A percentile compares a stretch with the other conserved stretches of the same genome.
phyloP scores from a whole-genome alignment of 2,113 vertebrate species.

The Cairina moschata region DNA sequence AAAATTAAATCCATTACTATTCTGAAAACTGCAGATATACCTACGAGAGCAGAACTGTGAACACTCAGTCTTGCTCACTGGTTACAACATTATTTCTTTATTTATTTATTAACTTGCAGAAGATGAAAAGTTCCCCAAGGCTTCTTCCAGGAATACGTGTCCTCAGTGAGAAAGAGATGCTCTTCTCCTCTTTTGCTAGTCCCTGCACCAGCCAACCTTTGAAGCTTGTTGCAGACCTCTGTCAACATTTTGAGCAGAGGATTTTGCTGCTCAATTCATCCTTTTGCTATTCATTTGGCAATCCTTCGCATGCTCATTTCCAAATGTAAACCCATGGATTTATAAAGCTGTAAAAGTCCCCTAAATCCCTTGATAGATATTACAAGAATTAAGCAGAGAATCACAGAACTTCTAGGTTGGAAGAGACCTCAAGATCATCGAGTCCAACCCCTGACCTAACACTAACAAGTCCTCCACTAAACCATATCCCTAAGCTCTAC shows the following conservation, averaged over 20 bases:
- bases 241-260: background rate
- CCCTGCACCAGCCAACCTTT: background rate
- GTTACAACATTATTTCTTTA: background rate
- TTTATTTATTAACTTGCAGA: background rate
- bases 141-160: background rate
- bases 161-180: background rate
- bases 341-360: background rate
- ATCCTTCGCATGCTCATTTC: background rate
- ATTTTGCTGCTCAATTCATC: background rate
- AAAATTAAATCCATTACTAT: background rate
- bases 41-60: background rate
- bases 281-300: background rate
- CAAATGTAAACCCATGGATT: slow-evolving; percentile 19
- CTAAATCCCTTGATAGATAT: background rate
- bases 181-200: background rate
- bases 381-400: background rate
- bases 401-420: too few species aligned
- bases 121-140: background rate
- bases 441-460: too few species aligned
- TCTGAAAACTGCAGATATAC: background rate
- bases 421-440: too few species aligned
- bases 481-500: too few species aligned
- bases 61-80: background rate
- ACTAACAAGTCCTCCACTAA: too few species aligned
- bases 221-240: background rate